phyloP scores from a whole-genome alignment of 2,113 vertebrate genomes.

The Erythrolamprus reginae region DNA sequence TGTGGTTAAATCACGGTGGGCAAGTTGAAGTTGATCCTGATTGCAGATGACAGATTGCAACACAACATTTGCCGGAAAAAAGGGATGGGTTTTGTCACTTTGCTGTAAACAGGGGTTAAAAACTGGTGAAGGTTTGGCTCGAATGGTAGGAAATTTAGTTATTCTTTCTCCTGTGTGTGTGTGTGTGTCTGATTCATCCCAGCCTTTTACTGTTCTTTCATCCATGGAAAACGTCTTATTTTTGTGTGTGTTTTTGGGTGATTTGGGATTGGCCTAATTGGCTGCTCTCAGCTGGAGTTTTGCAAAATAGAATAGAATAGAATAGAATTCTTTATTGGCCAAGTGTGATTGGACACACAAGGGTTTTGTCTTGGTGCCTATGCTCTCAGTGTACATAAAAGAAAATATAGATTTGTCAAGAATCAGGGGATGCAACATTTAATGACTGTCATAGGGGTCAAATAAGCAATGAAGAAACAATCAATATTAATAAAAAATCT shows the following conservation, averaged over 20 bases:
- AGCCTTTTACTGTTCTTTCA: neutral
- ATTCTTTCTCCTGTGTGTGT: neutral
- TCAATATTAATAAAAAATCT: too few relatives aligned
- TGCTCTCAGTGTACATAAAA: too few relatives aligned
- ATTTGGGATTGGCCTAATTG: neutral
- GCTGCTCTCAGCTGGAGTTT: neutral
- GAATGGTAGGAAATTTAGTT: neutral
- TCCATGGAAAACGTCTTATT: neutral
- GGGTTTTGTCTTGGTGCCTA: too few relatives aligned
- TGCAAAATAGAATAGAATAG: too few relatives aligned
- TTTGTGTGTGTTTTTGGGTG: neutral
- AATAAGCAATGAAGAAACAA: too few relatives aligned
- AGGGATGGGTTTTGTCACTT: neutral
- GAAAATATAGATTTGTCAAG: too few relatives aligned
- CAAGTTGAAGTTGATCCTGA: neutral
- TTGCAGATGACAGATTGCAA: neutral
- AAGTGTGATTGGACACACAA: too few relatives aligned
- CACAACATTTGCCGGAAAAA: neutral
- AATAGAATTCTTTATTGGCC: too few relatives aligned
- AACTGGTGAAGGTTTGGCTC: neutral
- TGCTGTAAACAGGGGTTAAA: neutral
- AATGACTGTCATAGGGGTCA: too few relatives aligned
- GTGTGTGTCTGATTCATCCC: neutral
- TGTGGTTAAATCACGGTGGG: neutral
- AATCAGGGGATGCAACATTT: too few relatives aligned